phyloP scores from a whole-genome alignment of 2,797 vertebrate genomes.

The Paramormyrops hopkinsi region DNA sequence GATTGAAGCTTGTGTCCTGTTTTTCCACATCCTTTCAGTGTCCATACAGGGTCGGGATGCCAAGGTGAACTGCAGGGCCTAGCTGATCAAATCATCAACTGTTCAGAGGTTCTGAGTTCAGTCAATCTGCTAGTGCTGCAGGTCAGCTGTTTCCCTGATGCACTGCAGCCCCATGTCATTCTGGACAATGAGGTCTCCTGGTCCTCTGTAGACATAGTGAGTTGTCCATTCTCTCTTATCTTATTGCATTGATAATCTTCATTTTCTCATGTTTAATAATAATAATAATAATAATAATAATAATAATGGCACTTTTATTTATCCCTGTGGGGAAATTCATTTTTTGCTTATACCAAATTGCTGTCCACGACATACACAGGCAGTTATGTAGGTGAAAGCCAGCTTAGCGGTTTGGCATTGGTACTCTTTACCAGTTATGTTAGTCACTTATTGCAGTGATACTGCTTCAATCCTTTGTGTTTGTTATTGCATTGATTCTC shows the following conservation, averaged over 20 bases:
- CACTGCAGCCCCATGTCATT: constrained; percentile 85
- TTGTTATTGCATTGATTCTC: not conserved
- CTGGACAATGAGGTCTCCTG: constrained; percentile 88
- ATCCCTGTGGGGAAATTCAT: not conserved
- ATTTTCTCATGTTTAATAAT: not conserved
- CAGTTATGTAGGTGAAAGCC: not conserved
- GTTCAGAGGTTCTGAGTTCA: constrained; percentile 86
- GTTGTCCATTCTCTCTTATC: not conserved
- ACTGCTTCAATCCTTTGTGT: not conserved
- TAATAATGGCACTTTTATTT: not conserved
- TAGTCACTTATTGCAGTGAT: not conserved
- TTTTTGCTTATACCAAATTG: not conserved
- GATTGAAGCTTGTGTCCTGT: not conserved
- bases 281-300: not conserved
- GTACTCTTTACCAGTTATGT: not conserved
- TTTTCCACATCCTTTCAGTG: constrained; percentile 9
- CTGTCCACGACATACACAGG: not conserved
- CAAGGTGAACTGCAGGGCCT: constrained; percentile 89
- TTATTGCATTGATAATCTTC: not conserved
- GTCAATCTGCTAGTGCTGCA: constrained; percentile 94
- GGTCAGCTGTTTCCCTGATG: constrained; percentile 93
- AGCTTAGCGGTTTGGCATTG: not conserved
- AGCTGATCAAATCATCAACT: constrained; percentile 91
- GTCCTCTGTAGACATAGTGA: constrained; percentile 62
- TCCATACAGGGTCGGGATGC: constrained; percentile 78